Base-by-base conservation (phyloP, 2,888 invertebrate genomes). In the Blera fallax region DNA sequence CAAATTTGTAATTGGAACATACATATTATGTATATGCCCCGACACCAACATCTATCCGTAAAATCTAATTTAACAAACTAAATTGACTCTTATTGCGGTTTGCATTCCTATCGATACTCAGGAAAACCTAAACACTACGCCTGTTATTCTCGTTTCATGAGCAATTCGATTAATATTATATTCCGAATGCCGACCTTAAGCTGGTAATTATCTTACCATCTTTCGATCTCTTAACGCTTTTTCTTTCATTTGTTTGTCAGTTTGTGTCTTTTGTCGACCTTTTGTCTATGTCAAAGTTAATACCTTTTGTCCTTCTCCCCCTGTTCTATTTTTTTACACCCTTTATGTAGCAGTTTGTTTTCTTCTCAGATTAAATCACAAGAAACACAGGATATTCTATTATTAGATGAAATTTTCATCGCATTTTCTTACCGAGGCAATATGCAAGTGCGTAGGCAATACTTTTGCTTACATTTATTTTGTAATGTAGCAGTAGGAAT, bases 231-330 rank as follows among this genome's bases (percentile, higher is more conserved):
- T 21, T 16, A 18, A 48, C 48, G 21, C 48, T 27, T 52, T 52
- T 52, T 21, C n/a, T n/a, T 52, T 6, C 27, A 27, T 27, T 52
- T n/a, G 6, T 52, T 52, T 27, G 52, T 29, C 0, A 14, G 27
- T 29, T 14, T 24, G 8, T 14, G 24, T 52, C 6, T 3, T n/a
- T 6, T 27, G 27, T 52, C 52, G 10, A 10, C 48, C 48, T 52
- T 52, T 52, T 52, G 27, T 52, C 27, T 52, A n/a, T 52, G 24
- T 52, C 52, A 52, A 24, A 27, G 52, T 52, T 52, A 52, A 52
- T 52, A 52, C 27, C 24, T 52, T 52, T 29, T 52, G 27, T 52
- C 52, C 27, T 27, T 11, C 2, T 8, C 10, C 11, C 24, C 0
- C 0, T 24, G n/a, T 50, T 27, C 21, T 21, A n/a, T 48, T 48